These are phyloP conservation scores for Xylocopa sonorina DNA, from an alignment of 1,140 invertebrate species.

Conservation along the genomic window DNA sequence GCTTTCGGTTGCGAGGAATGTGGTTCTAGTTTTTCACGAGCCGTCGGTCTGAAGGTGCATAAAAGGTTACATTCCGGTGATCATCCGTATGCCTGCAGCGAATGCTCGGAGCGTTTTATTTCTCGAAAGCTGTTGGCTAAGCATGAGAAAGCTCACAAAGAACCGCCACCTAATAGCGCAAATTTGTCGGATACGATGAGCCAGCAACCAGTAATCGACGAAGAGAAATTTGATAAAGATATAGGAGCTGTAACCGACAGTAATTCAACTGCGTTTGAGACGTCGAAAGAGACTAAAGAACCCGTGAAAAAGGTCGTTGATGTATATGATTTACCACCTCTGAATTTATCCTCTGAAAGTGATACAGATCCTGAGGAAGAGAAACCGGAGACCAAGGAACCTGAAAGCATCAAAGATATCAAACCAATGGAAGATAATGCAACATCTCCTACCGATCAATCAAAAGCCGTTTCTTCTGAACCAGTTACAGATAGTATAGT, in stretches of 20 bases:
- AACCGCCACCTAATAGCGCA: constrained; percentile 65
- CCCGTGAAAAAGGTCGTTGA: constrained; percentile 81
- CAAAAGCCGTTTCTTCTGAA: constrained; percentile 21
- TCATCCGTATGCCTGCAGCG: constrained; percentile 86
- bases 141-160: constrained; percentile 84
- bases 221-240: constrained; percentile 20
- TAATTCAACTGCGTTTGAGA: not conserved
- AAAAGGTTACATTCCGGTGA: constrained; percentile 89
- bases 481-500: constrained; percentile 62
- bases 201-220: not conserved
- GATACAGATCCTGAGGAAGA: constrained; percentile 86
- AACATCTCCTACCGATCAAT: not conserved
- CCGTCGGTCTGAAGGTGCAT: constrained; percentile 91
- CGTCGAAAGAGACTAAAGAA: constrained; percentile 63
- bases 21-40: constrained; percentile 87
- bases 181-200: not conserved
- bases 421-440: constrained; percentile 29
- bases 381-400: constrained; percentile 46
- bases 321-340: constrained; percentile 88
- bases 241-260: not conserved
- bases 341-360: constrained; percentile 91
- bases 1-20: constrained; percentile 92
- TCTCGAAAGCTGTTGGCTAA: constrained; percentile 89
- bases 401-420: constrained; percentile 24
- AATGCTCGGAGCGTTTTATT: constrained; percentile 90